Evolutionary conservation across 2,797 vertebrate genomes (phyloP).

Genomic region (Atherinosoma microstoma): DNA sequence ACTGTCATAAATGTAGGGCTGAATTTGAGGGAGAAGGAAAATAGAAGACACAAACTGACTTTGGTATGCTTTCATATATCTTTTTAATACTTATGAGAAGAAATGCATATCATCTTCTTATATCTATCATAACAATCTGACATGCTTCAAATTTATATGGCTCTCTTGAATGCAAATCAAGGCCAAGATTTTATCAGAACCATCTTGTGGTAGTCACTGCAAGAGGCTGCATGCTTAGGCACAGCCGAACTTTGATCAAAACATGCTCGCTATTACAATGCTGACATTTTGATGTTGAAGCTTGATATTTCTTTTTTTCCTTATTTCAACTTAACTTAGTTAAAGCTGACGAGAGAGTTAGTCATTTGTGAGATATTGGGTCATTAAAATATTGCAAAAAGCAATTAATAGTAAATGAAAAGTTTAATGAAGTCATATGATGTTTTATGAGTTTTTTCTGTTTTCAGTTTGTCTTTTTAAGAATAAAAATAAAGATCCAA

Average conservation of each 20-base stretch:
- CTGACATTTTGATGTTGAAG: not conserved
- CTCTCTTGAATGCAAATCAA: not conserved
- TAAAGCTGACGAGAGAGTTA: not conserved
- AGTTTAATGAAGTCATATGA: too few relatives aligned
- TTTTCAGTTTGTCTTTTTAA: too few relatives aligned
- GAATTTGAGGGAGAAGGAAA: not conserved
- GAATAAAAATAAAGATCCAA: too few relatives aligned
- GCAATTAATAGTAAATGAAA: not conserved
- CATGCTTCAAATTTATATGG: not conserved
- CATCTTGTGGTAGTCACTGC: not conserved
- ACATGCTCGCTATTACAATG: not conserved
- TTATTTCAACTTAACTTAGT: not conserved
- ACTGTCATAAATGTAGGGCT: not conserved
- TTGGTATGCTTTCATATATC: too few relatives aligned
- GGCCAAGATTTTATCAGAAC: not conserved
- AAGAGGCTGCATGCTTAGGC: not conserved
- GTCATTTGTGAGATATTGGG: not conserved
- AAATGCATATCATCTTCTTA: not conserved
- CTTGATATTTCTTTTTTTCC: not conserved
- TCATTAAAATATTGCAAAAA: not conserved
- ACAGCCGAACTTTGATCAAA: not conserved
- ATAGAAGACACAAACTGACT: not conserved
- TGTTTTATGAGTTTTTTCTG: too few relatives aligned
- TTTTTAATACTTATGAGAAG: not conserved
- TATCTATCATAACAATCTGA: not conserved